phyloP scores from a whole-genome alignment of 2,797 vertebrate species.

The Adelosebastes latens region DNA sequence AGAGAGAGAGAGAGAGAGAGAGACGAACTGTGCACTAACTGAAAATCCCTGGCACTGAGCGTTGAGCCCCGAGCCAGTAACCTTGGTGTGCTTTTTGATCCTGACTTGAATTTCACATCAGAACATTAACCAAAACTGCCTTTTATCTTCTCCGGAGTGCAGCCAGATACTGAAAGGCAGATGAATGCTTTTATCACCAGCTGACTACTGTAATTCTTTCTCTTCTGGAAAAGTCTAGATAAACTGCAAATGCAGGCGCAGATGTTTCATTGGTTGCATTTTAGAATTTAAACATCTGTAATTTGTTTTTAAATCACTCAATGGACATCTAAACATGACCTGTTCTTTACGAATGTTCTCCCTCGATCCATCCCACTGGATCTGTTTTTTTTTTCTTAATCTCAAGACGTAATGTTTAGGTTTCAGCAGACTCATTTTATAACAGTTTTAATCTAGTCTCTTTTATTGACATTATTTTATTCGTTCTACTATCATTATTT shows the following conservation, averaged over 20 bases:
- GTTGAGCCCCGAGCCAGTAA: conserved; percentile 41
- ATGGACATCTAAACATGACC: background rate
- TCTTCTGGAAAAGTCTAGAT: conserved; percentile 19
- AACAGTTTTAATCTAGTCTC: background rate
- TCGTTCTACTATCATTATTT: fast-evolving
- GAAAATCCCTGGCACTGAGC: conserved; percentile 49
- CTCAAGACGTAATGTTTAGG: background rate
- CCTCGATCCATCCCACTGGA: background rate
- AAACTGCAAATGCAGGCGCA: conserved; percentile 17
- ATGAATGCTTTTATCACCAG: conserved; percentile 55
- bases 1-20: background rate
- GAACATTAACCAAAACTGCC: conserved; percentile 60
- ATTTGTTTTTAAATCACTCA: conserved; percentile 22
- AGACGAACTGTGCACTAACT: conserved; percentile 9
- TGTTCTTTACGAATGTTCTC: background rate
- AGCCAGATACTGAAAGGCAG: conserved; percentile 50
- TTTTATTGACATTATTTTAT: background rate
- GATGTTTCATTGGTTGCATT: conserved; percentile 19
- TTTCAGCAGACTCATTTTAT: background rate
- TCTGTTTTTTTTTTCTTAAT: background rate
- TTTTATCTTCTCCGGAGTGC: conserved; percentile 55
- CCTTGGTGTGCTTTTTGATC: conserved; percentile 61
- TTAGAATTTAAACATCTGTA: conserved; percentile 15
- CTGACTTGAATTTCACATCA: conserved; percentile 61
- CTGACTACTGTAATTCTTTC: conserved; percentile 20